Conservation (phyloP, 1,140 invertebrate species). For the Drosophila busckii region DNA sequence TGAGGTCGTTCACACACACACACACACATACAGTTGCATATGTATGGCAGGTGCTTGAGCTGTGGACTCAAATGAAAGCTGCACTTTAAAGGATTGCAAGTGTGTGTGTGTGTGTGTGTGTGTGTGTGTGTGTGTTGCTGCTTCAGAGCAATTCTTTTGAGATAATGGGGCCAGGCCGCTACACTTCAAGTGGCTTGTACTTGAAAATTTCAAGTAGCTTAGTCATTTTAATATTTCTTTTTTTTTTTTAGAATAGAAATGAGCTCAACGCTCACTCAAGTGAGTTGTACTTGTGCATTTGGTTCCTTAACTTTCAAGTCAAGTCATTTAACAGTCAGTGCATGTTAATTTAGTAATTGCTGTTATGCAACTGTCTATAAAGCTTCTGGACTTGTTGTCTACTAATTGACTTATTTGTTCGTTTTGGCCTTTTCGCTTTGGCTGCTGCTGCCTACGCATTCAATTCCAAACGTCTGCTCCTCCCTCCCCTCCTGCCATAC, state of each 20-base stretch:
- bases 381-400: no score
- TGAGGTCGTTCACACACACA: no score
- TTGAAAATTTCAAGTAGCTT: slow-evolving; percentile 22
- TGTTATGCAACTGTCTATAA: no score
- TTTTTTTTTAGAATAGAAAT: slow-evolving; percentile 28
- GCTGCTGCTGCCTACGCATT: no score
- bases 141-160: slow-evolving; percentile 26
- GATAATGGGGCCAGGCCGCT: slow-evolving; percentile 29
- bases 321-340: no score
- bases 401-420: no score
- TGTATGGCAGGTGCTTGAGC: slow-evolving; percentile 27
- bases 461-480: no score
- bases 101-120: slow-evolving; percentile 12
- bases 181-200: slow-evolving; percentile 24
- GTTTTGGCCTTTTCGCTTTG: no score
- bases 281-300: no score
- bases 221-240: background rate
- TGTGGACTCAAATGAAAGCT: slow-evolving; percentile 23
- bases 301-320: no score
- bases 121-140: slow-evolving; percentile 11
- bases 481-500: background rate
- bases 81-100: slow-evolving; percentile 20
- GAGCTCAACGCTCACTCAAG: slow-evolving; percentile 20
- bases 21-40: no score
- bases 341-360: no score